Evolutionary conservation across 2,113 vertebrate genomes (phyloP), one percentile per base, ranked within the genome.

Genomic region (Glaucidium brasilianum): DNA sequence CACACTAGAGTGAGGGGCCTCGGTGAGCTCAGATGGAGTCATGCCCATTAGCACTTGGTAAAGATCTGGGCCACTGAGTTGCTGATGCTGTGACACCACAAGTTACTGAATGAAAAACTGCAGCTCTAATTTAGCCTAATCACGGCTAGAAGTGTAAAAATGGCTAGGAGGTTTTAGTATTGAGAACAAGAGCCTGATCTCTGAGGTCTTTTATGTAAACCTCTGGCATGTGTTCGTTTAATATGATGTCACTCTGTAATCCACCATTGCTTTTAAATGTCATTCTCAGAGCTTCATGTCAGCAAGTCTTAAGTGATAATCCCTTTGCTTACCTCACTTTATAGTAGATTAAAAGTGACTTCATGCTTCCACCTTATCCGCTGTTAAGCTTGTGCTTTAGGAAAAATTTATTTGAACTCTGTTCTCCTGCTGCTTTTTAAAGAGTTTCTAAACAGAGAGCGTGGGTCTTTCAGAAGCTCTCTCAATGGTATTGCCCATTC

Each of bases 231-330:
- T 94, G 93, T 95, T 96, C 87, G 2, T 95, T 96, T 96, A 95
- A 90, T 91, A 96, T 94, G 95, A 97, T 92, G 80, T 94, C 95
- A 96, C 94, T 94, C 68, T 76, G 66, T 97, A 96, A 97, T 97
- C 96, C 95, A 92, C 93, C 68, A 69, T 88, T 97, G 94, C 94
- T 97, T 96, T 95, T 97, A 94, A 97, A 94, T 95, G 96, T 97
- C 95, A 97, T 92, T 97, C 92, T 92, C 85, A 86, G 92, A 95
- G 89, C 85, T 95, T 93, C 96, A 83, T 94, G 89, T 97, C 92
- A 97, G 82, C 77, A 35, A 95, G 94, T 96, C 85, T 95, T 89
- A 97, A 94, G 94, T 96, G 88, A 92, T 97, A 97, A 96, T 96
- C 93, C 95, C 94, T 94, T 89, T 97, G 95, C 93, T 96, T 97